Conservation (phyloP, 1,140 invertebrate genomes). For the Bombus fervidus region DNA sequence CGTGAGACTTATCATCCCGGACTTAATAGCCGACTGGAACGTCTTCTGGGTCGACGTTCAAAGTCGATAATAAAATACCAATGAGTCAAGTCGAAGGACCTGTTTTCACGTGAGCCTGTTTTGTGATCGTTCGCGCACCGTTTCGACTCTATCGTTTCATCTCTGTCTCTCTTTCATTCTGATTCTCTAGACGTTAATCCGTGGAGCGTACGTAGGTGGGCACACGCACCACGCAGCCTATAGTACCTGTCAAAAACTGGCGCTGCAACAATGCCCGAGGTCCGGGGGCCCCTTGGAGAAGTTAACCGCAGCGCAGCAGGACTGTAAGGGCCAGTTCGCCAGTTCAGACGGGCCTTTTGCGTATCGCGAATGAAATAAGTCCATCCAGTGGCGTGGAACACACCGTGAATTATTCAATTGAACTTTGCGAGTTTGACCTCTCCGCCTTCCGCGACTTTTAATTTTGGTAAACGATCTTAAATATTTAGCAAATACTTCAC, state of each 20-base stretch:
- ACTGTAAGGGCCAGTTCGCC: constrained; percentile 60
- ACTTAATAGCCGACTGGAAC: constrained; percentile 58
- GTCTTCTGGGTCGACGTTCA: constrained; percentile 40
- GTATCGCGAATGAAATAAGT: constrained; percentile 64
- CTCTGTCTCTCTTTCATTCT: not conserved
- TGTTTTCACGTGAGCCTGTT: constrained; percentile 31
- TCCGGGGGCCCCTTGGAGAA: constrained; percentile 61
- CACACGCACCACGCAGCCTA: constrained; percentile 49
- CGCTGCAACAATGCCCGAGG: constrained; percentile 69
- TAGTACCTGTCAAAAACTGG: constrained; percentile 76
- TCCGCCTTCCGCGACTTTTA: too few relatives aligned
- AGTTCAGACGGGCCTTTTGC: constrained; percentile 54
- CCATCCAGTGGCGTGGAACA: constrained; percentile 57
- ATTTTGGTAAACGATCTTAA: not conserved
- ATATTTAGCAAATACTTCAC: not conserved
- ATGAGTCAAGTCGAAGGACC: constrained; percentile 58
- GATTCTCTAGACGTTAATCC: constrained; percentile 69
- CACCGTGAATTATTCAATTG: not conserved
- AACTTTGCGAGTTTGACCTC: too few relatives aligned
- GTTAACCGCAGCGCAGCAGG: constrained; percentile 72
- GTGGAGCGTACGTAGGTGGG: constrained; percentile 65
- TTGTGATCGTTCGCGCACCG: constrained; percentile 3
- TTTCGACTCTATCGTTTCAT: not conserved
- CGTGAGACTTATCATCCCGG: constrained; percentile 68
- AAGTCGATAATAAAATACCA: constrained; percentile 68